These are phyloP conservation scores for Anomalospiza imberbis DNA, from an alignment of 2,797 vertebrate genomes.

Conservation along the genomic window DNA sequence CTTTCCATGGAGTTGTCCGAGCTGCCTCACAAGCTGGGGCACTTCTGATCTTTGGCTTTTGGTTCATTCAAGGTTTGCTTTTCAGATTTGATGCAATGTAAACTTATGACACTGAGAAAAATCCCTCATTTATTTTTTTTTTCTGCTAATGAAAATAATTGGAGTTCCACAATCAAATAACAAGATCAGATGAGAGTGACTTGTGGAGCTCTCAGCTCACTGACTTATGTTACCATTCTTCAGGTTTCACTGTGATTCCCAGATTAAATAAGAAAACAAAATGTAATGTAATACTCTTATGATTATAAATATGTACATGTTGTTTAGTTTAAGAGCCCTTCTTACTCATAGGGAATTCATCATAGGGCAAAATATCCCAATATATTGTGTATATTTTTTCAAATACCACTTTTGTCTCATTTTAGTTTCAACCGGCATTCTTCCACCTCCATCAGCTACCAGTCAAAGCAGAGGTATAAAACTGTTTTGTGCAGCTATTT, in stretches of 20 bases:
- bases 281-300: not conserved
- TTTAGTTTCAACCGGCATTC: slow-evolving; percentile 79
- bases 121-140: not conserved
- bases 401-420: slow-evolving; percentile 66
- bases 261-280: not conserved
- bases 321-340: not conserved
- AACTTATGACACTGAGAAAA: not conserved
- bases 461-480: slow-evolving; percentile 74
- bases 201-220: not conserved
- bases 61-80: not conserved
- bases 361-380: not conserved
- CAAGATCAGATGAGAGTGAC: not conserved
- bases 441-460: slow-evolving; percentile 75
- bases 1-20: not conserved
- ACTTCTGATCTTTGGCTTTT: not conserved
- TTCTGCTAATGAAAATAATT: not conserved
- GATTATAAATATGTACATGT: not conserved
- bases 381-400: not conserved
- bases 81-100: not conserved
- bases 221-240: not conserved
- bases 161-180: not conserved
- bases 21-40: not conserved
- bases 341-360: not conserved
- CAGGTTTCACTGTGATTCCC: not conserved
- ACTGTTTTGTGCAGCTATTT: slow-evolving; percentile 39